A percentile compares a stretch with the other conserved stretches of the same genome.
Evolutionary conservation across 1,140 invertebrate genomes (phyloP).

Genomic region (Euschistus heros): DNA sequence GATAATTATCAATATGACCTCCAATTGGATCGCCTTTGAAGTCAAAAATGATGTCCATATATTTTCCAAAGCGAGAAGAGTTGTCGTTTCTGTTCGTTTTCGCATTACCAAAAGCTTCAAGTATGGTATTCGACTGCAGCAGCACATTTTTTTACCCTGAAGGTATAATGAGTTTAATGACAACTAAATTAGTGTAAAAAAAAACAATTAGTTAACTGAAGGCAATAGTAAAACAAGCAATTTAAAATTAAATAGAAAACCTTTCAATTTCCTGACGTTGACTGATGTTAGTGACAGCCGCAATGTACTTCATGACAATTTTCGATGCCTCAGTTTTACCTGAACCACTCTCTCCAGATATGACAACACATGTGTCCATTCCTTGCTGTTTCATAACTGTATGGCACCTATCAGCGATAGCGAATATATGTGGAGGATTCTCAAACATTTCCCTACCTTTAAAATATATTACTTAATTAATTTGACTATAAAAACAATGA

Average conservation of each 20-base stretch:
- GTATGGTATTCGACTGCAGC: slow-evolving; percentile 87
- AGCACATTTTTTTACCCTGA: slow-evolving; percentile 90
- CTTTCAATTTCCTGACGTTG: slow-evolving; percentile 90
- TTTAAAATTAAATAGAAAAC: slow-evolving; percentile 36
- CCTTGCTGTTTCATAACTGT: slow-evolving; percentile 79
- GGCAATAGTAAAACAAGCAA: neutral
- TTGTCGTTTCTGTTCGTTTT: slow-evolving; percentile 97
- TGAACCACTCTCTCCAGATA: slow-evolving; percentile 89
- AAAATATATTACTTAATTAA: slow-evolving; percentile 28
- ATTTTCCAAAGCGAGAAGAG: slow-evolving; percentile 95
- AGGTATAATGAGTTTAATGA: slow-evolving; percentile 32
- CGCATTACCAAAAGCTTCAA: slow-evolving; percentile 96
- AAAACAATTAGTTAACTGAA: too few species aligned
- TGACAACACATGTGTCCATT: slow-evolving; percentile 90
- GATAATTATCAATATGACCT: slow-evolving; percentile 91
- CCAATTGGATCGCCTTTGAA: slow-evolving; percentile 96
- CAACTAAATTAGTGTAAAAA: too few species aligned
- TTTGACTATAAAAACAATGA: too few species aligned
- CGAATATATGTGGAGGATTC: slow-evolving; percentile 88
- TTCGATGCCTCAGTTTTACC: slow-evolving; percentile 98
- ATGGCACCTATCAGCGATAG: slow-evolving; percentile 89
- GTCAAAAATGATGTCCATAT: slow-evolving; percentile 99
- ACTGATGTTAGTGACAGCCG: slow-evolving; percentile 86
- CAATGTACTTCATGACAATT: slow-evolving; percentile 98
- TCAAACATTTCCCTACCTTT: slow-evolving; percentile 81